Conservation (phyloP, 2,113 vertebrate genomes). For the Dascyllus trimaculatus region DNA sequence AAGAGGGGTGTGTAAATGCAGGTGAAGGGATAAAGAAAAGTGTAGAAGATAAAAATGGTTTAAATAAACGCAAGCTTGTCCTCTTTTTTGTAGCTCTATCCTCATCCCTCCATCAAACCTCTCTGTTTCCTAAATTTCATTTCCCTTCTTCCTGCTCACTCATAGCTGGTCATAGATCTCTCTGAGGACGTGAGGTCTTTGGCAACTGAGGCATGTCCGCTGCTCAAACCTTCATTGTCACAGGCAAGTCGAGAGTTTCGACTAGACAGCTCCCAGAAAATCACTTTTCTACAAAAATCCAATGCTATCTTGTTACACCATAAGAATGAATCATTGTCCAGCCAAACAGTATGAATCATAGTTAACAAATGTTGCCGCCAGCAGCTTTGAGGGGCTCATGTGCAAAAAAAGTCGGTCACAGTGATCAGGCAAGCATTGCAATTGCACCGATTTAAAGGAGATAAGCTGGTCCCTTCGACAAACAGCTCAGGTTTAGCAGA, state of each 20-base stretch:
- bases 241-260: constrained; percentile 64
- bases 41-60: constrained; percentile 13
- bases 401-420: constrained; percentile 58
- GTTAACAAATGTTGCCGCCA: constrained; percentile 59
- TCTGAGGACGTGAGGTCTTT: constrained; percentile 72
- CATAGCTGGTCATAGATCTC: constrained; percentile 75
- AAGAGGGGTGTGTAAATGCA: constrained; percentile 45
- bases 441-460: constrained; percentile 59
- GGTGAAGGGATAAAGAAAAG: constrained; percentile 27
- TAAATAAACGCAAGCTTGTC: constrained; percentile 36
- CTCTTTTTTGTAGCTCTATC: constrained; percentile 25
- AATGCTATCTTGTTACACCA: constrained; percentile 63
- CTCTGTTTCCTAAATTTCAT: constrained; percentile 70
- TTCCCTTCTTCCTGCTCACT: constrained; percentile 74
- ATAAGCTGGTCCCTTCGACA: constrained; percentile 73
- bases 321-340: constrained; percentile 75
- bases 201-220: constrained; percentile 74
- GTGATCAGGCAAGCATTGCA: constrained; percentile 63
- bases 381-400: constrained; percentile 40
- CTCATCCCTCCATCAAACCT: constrained; percentile 28
- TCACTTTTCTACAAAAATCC: constrained; percentile 59
- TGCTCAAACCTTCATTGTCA: constrained; percentile 73
- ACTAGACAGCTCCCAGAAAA: constrained; percentile 63
- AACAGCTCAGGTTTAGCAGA: constrained; percentile 72
- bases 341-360: constrained; percentile 64